Conservation (phyloP, 2,113 vertebrate genomes). For the Orientallactaga bullata region DNA sequence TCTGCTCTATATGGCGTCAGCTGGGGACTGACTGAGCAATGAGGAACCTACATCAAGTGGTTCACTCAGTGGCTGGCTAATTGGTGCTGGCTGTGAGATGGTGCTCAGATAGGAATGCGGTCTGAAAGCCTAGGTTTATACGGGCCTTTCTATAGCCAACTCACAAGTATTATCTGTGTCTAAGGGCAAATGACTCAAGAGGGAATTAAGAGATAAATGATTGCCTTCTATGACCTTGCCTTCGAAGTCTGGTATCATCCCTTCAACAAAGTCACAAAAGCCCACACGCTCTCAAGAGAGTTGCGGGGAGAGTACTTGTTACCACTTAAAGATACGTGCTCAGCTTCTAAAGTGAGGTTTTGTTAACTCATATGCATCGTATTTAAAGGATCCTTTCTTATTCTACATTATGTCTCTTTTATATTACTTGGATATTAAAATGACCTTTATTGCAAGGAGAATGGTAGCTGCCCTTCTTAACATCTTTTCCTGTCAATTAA, state of each 20-base stretch:
- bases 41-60: neutral
- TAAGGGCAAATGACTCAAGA: neutral
- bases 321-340: neutral
- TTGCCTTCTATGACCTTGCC: neutral
- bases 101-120: neutral
- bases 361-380: neutral
- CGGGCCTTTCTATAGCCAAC: neutral
- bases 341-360: neutral
- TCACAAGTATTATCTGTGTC: neutral
- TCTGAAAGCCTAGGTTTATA: neutral
- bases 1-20: neutral
- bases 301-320: neutral
- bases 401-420: neutral
- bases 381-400: neutral
- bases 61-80: neutral
- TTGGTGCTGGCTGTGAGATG: neutral
- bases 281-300: neutral
- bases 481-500: neutral
- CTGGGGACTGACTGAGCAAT: neutral
- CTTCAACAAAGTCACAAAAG: neutral
- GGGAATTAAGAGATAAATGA: slow-evolving; percentile 1
- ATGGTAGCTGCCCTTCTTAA: neutral
- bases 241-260: neutral
- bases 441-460: slow-evolving; percentile 9
- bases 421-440: neutral